These are phyloP conservation scores for Bombus ignitus DNA, from an alignment of 1,140 invertebrate species.

Conservation along the genomic window DNA sequence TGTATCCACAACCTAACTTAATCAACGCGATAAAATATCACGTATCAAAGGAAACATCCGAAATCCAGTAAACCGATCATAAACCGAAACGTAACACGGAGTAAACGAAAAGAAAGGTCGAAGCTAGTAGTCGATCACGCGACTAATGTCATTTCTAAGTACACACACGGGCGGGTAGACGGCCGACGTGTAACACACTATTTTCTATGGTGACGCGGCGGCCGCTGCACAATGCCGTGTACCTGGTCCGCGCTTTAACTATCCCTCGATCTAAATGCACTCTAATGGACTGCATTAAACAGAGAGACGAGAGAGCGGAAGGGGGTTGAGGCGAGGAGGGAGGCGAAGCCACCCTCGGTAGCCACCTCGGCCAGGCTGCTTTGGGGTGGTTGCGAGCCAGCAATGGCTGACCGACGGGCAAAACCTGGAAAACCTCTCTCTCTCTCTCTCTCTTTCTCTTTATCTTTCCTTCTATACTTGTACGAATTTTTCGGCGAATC, in stretches of 20 bases:
- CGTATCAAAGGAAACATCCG: background rate
- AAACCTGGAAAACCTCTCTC: conserved; percentile 37
- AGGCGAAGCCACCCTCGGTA: conserved; percentile 8
- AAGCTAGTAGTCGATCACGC: conserved; percentile 54
- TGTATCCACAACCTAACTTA: too few species aligned
- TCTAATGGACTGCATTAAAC: conserved; percentile 75
- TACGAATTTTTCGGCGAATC: conserved; percentile 34
- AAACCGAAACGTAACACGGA: background rate
- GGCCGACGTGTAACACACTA: conserved; percentile 69
- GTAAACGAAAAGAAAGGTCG: conserved; percentile 3
- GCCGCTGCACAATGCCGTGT: conserved; percentile 58
- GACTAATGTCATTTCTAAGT: conserved; percentile 77
- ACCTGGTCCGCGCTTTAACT: conserved; percentile 77
- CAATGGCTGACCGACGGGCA: conserved; percentile 47
- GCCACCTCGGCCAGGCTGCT: conserved; percentile 28
- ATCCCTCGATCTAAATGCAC: conserved; percentile 82
- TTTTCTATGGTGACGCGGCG: conserved; percentile 73
- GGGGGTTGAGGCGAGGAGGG: conserved; percentile 67
- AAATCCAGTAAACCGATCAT: background rate
- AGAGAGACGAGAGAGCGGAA: conserved; percentile 65
- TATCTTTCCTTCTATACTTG: background rate
- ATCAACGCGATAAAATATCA: too few species aligned
- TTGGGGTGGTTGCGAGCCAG: conserved; percentile 23
- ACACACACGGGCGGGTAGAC: conserved; percentile 27
- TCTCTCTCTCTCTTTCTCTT: background rate